Evolutionary conservation across 1,140 invertebrate genomes (phyloP).

Genomic region (Zaprionus ghesquierei): DNA sequence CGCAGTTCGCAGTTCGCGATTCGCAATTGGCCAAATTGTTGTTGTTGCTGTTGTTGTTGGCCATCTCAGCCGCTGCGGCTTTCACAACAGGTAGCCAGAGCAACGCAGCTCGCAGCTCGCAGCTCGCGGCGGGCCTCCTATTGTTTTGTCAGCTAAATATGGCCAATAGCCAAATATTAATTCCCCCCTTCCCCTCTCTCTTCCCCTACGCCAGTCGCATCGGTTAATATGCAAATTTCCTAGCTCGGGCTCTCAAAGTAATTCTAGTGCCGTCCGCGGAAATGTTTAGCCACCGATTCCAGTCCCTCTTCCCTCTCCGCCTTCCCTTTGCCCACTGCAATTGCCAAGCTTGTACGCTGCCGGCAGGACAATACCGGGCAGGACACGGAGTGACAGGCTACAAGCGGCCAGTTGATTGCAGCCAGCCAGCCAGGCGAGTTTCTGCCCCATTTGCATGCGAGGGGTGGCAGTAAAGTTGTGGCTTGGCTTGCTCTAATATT

Average conservation of each 20-base stretch:
- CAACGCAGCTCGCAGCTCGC: not conserved
- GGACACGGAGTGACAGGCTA: conserved; percentile 27
- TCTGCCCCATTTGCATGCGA: not conserved
- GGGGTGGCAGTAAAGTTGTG: not conserved
- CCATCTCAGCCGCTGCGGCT: conserved; percentile 32
- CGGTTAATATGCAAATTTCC: conserved; percentile 70
- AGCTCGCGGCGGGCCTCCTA: conserved; percentile 35
- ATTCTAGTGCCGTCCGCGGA: conserved; percentile 58
- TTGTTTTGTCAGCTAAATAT: conserved; percentile 79
- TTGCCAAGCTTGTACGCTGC: conserved; percentile 24
- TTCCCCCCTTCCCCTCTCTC: conserved; percentile 46
- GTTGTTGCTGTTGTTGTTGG: conserved; percentile 14
- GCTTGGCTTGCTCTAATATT: no score
- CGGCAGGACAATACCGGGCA: conserved; percentile 47
- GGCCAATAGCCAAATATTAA: conserved; percentile 80
- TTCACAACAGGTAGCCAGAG: conserved; percentile 36
- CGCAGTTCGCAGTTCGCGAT: conserved; percentile 28
- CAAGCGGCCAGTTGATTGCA: conserved; percentile 37
- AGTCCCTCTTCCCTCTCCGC: not conserved
- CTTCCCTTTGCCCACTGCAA: not conserved
- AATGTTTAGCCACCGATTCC: conserved; percentile 52
- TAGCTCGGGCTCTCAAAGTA: conserved; percentile 51
- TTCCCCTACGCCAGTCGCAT: not conserved
- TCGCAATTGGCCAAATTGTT: not conserved
- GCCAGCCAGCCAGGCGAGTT: not conserved